Evolutionary conservation across 2,113 vertebrate genomes (phyloP).

Genomic region (Callipepla squamata): DNA sequence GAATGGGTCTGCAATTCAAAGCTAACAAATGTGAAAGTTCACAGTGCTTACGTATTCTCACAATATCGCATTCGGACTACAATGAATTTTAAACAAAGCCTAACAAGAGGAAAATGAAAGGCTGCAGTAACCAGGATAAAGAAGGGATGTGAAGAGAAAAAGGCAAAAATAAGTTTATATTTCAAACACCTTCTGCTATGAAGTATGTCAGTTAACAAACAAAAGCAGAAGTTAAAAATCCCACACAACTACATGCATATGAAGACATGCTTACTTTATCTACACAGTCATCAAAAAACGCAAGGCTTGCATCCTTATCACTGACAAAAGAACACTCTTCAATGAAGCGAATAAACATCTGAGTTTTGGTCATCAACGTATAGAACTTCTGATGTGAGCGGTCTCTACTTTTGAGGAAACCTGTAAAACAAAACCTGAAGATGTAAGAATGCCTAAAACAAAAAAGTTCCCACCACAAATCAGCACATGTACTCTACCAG

Average conservation of each 20-base stretch:
- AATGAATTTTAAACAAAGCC: neutral
- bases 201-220: neutral
- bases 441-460: neutral
- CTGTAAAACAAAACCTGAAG: conserved; percentile 69
- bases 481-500: neutral
- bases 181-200: neutral
- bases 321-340: conserved; percentile 99
- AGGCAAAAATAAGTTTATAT: neutral
- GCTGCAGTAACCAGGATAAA: neutral
- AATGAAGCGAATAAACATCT: conserved; percentile 99
- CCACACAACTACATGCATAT: neutral
- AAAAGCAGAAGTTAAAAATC: neutral
- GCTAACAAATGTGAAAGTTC: neutral
- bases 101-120: neutral
- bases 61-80: neutral
- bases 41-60: neutral
- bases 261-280: conserved; percentile 88
- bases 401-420: conserved; percentile 95
- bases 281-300: conserved; percentile 98
- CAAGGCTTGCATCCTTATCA: conserved; percentile 96
- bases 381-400: conserved; percentile 99
- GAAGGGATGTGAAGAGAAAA: neutral
- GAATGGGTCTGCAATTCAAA: neutral
- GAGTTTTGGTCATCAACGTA: conserved; percentile 96
- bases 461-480: neutral